Conservation (phyloP, 2,888 invertebrate species). For the Elysia crispata region DNA sequence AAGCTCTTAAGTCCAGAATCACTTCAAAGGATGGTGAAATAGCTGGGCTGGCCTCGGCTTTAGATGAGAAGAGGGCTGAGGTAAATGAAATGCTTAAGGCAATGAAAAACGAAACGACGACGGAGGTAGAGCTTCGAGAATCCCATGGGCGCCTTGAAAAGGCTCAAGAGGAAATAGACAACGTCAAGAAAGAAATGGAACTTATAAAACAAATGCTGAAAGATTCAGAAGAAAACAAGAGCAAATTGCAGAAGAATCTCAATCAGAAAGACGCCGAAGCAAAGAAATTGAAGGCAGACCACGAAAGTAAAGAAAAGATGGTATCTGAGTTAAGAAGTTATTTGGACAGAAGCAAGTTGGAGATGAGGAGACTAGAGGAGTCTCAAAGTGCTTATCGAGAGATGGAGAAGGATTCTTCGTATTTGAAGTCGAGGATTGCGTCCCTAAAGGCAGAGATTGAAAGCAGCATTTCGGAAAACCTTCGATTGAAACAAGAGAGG, state of each 20-base stretch:
- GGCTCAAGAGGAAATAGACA: constrained; percentile 50
- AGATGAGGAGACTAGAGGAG: constrained; percentile 45
- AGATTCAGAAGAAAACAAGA: constrained; percentile 42
- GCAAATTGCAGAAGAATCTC: constrained; percentile 33
- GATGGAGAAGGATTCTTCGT: constrained; percentile 47
- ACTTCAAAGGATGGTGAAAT: constrained; percentile 55
- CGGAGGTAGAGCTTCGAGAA: constrained; percentile 46
- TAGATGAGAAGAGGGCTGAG: constrained; percentile 49
- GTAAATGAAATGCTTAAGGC: constrained; percentile 46
- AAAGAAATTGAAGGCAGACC: constrained; percentile 30
- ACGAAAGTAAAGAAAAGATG: constrained; percentile 41
- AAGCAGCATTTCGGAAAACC: constrained; percentile 52
- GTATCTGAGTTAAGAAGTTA: constrained; percentile 40
- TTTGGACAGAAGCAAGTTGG: constrained; percentile 36
- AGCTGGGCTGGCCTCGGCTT: constrained; percentile 39
- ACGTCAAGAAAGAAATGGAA: constrained; percentile 55
- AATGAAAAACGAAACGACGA: constrained; percentile 45
- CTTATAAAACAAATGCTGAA: constrained; percentile 54
- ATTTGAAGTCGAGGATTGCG: constrained; percentile 47
- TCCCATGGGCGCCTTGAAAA: constrained; percentile 53
- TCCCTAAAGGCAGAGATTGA: constrained; percentile 55
- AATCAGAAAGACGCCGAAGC: constrained; percentile 39
- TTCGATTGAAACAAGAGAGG: constrained; percentile 54
- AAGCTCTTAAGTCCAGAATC: constrained; percentile 48
- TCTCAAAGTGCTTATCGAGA: constrained; percentile 29